Conservation (phyloP, 2,797 vertebrate species). For the Limosa lapponica region DNA sequence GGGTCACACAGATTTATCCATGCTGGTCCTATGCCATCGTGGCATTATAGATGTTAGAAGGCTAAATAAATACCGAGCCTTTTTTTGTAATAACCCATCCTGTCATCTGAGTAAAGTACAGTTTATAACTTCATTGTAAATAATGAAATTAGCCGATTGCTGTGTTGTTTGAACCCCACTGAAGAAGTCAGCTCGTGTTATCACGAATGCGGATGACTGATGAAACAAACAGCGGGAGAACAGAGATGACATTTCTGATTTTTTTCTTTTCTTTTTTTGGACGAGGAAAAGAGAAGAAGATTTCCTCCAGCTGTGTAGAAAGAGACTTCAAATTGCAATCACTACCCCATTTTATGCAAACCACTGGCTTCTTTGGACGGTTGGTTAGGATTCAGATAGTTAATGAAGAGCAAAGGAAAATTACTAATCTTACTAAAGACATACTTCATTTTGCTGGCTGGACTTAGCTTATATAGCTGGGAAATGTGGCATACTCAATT, state of each 20-base stretch:
- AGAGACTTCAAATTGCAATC: not conserved
- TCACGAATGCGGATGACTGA: not conserved
- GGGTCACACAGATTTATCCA: not conserved
- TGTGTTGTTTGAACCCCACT: not conserved
- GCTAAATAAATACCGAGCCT: not conserved
- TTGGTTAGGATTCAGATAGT: not conserved
- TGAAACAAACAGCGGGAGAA: not conserved
- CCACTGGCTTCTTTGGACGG: not conserved
- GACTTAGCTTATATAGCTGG: not conserved
- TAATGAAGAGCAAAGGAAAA: constrained; percentile 35
- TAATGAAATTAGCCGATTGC: not conserved
- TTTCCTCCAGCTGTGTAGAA: constrained; percentile 16
- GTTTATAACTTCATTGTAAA: not conserved
- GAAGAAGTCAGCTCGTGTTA: not conserved
- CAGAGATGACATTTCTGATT: not conserved
- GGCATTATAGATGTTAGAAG: not conserved
- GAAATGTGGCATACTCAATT: not conserved
- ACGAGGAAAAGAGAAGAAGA: not conserved
- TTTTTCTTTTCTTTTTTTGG: not conserved
- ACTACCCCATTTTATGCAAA: not conserved
- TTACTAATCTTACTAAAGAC: not conserved
- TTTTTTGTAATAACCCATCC: not conserved
- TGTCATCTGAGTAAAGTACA: not conserved
- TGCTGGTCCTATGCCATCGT: not conserved
- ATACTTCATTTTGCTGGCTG: constrained; percentile 11